These are phyloP conservation scores for Pongo pygmaeus DNA, from an alignment of 2,113 vertebrate genomes.

Conservation along the genomic window DNA sequence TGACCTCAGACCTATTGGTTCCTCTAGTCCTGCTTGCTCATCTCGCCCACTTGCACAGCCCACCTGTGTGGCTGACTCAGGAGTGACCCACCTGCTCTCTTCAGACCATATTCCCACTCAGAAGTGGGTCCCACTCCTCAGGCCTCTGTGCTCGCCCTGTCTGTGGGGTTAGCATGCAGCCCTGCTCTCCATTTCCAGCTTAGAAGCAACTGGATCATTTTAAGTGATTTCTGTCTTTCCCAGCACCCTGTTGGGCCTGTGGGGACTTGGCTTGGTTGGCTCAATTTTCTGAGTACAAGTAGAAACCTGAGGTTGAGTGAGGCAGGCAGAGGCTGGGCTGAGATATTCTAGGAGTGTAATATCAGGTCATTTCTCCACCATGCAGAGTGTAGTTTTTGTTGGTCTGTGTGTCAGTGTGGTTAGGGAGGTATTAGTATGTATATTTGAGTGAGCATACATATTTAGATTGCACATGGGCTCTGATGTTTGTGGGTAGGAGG, in stretches of 20 bases:
- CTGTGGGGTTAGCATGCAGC: neutral
- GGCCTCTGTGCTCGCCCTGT: neutral
- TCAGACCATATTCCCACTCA: neutral
- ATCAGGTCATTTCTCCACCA: neutral
- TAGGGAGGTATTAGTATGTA: neutral
- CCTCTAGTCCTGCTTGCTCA: neutral
- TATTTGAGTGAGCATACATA: neutral
- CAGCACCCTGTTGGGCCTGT: neutral
- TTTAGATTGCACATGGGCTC: neutral
- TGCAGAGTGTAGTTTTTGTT: too few relatives aligned
- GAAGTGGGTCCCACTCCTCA: neutral
- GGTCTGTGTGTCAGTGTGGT: neutral
- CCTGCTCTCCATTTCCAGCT: neutral
- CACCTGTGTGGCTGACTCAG: neutral
- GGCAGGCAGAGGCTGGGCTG: conserved; percentile 26
- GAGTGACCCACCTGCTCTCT: neutral
- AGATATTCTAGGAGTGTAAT: conserved; percentile 43
- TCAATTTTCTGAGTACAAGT: neutral
- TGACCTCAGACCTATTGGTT: neutral
- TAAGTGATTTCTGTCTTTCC: neutral
- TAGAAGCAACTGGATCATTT: neutral
- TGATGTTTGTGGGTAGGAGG: neutral
- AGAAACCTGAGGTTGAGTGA: neutral
- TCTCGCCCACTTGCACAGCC: neutral
- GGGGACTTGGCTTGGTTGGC: conserved; percentile 26